Conservation (phyloP, 1,140 invertebrate species). For the Papilio aristodemus region DNA sequence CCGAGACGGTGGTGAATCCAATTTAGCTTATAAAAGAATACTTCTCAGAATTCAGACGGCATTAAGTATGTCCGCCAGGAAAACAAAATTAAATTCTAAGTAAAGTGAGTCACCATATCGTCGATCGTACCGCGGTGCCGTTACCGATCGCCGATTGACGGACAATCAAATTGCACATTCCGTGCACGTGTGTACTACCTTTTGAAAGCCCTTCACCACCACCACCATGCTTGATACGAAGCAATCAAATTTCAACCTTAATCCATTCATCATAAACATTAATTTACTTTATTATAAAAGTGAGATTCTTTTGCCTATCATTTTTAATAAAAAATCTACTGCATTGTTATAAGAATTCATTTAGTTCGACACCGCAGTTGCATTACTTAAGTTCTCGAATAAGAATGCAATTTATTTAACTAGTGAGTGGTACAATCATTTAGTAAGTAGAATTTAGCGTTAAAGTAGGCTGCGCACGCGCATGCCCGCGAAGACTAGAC, state of each 20-base stretch:
- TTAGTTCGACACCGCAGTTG: neutral
- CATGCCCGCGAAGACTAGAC: conserved; percentile 11
- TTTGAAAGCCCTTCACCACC: conserved; percentile 2
- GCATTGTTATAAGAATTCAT: conserved; percentile 2
- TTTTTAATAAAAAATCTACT: conserved; percentile 2
- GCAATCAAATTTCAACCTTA: conserved; percentile 13
- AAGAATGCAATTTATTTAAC: neutral
- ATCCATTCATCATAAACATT: neutral
- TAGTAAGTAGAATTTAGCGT: neutral
- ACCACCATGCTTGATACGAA: neutral
- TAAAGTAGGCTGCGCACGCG: conserved; percentile 4
- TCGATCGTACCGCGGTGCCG: conserved; percentile 3
- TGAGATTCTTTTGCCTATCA: neutral
- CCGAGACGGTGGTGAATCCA: neutral
- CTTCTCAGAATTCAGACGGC: conserved; percentile 9
- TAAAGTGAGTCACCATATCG: neutral
- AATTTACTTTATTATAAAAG: neutral
- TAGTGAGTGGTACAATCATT: neutral
- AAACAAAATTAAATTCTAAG: conserved; percentile 23
- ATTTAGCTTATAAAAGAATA: neutral
- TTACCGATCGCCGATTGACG: conserved; percentile 23
- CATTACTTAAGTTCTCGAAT: neutral
- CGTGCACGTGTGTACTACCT: conserved; percentile 20
- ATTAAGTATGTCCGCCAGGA: conserved; percentile 1
- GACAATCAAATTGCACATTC: conserved; percentile 20